These are phyloP conservation scores for Platycheirus albimanus DNA, from an alignment of 2,888 invertebrate genomes.

Conservation along the genomic window DNA sequence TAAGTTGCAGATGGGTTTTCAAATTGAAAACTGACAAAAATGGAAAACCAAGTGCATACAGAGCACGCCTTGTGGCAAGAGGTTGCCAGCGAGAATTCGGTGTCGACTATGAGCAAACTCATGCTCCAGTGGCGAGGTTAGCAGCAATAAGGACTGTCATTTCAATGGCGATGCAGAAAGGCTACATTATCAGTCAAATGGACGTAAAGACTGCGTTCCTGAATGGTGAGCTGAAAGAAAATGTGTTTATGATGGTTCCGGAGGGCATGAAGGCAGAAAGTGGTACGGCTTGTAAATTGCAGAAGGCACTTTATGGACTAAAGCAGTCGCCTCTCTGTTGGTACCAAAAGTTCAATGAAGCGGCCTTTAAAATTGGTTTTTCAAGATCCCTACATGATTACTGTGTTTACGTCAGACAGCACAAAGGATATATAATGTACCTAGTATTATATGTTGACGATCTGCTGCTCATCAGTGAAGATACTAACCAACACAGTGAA, in stretches of 20 bases:
- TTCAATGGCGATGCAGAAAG: constrained; percentile 11
- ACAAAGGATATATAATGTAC: constrained; percentile 9
- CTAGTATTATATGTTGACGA: constrained; percentile 24
- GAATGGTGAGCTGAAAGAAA: constrained; percentile 7
- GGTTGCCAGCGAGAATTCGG: constrained; percentile 48
- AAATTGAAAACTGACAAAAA: constrained; percentile 36
- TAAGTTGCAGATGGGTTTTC: constrained; percentile 43
- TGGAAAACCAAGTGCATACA: constrained; percentile 7
- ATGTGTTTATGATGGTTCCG: constrained; percentile 17
- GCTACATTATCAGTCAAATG: constrained; percentile 31
- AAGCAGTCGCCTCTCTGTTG: constrained; percentile 41
- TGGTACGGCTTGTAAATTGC: constrained; percentile 2
- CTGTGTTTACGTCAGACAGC: constrained; percentile 19
- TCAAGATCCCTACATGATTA: constrained; percentile 37
- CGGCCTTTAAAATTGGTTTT: constrained; percentile 28
- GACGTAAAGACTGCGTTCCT: constrained; percentile 34
- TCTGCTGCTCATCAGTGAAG: background rate
- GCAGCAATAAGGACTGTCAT: constrained; percentile 8
- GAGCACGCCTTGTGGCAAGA: constrained; percentile 28
- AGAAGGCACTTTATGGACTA: constrained; percentile 34
- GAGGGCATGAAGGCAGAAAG: constrained; percentile 21
- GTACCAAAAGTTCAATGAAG: constrained; percentile 35
- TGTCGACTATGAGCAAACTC: constrained; percentile 43
- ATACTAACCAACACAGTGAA: constrained; percentile 16
- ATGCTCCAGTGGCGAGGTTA: constrained; percentile 13